These are phyloP conservation scores for Pangasius sanitwongsei DNA, from an alignment of 2,797 vertebrate genomes.

Conservation along the genomic window DNA sequence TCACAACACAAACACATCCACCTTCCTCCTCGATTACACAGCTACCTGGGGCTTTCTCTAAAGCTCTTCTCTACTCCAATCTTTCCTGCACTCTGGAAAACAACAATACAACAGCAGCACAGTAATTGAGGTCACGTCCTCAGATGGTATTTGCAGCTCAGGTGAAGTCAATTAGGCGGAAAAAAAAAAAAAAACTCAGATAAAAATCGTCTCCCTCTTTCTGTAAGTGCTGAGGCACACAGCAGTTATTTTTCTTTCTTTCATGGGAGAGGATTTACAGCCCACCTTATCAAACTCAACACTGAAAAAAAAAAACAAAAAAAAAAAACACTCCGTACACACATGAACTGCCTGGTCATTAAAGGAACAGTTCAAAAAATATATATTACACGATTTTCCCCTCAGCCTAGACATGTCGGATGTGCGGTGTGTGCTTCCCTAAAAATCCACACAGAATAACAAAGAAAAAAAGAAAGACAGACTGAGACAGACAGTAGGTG, in stretches of 20 bases:
- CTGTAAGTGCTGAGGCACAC: not conserved
- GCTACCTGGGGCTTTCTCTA: not conserved
- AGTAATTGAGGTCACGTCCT: constrained; percentile 19
- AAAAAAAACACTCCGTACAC: not conserved
- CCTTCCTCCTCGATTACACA: constrained; percentile 9
- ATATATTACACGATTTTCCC: not conserved
- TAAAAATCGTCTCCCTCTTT: not conserved
- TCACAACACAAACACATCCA: not conserved
- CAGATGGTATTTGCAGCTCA: not conserved
- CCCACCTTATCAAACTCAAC: not conserved
- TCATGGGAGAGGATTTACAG: not conserved
- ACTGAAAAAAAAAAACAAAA: not conserved
- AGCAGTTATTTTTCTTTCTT: not conserved
- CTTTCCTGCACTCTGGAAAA: not conserved
- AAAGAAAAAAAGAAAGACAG: not conserved
- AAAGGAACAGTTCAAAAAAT: not conserved
- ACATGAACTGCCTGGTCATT: not conserved
- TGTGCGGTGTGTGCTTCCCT: not conserved
- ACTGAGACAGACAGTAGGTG: not conserved
- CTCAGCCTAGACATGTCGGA: not conserved
- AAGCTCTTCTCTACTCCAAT: not conserved
- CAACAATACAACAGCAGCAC: not conserved
- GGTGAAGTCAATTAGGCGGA: constrained; percentile 23
- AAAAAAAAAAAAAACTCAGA: not conserved
- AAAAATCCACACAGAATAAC: not conserved